These are phyloP conservation scores for Heliconius hewitsoni DNA, from an alignment of 1,140 invertebrate genomes.

Conservation along the genomic window DNA sequence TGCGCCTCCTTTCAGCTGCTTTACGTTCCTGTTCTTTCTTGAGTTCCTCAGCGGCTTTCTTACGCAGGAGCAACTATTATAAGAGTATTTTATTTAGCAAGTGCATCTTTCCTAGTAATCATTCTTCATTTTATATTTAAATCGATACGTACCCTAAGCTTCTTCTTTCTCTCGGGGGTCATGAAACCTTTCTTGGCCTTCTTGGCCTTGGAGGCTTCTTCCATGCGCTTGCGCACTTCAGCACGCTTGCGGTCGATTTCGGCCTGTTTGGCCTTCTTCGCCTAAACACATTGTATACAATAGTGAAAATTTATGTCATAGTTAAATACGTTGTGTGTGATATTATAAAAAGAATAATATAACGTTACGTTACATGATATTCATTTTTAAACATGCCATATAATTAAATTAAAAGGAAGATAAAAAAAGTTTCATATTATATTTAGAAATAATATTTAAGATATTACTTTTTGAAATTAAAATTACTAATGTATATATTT, in stretches of 20 bases:
- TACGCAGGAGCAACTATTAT: slow-evolving; percentile 95
- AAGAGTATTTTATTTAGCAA: slow-evolving; percentile 16
- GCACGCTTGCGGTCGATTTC: slow-evolving; percentile 97
- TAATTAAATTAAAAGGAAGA: not conserved
- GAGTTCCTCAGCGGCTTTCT: slow-evolving; percentile 99
- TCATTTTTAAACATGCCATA: no score
- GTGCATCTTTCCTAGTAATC: not conserved
- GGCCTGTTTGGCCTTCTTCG: slow-evolving; percentile 96
- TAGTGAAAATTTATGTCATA: slow-evolving; percentile 43
- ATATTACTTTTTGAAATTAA: not conserved
- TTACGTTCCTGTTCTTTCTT: slow-evolving; percentile 99
- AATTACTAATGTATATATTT: no score
- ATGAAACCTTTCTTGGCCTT: slow-evolving; percentile 99
- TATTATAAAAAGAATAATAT: slow-evolving; percentile 15
- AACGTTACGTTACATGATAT: not conserved
- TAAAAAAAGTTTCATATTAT: not conserved
- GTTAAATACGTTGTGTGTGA: not conserved
- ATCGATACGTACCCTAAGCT: slow-evolving; percentile 91
- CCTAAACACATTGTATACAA: slow-evolving; percentile 80
- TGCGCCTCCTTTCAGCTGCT: slow-evolving; percentile 97
- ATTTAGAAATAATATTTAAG: not conserved
- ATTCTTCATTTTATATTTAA: not conserved
- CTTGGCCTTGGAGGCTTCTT: slow-evolving; percentile 96
- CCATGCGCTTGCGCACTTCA: slow-evolving; percentile 97
- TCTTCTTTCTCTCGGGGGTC: slow-evolving; percentile 99